Evolutionary conservation across 2,113 vertebrate species (phyloP).

Genomic region (Clarias macrocephalus): DNA sequence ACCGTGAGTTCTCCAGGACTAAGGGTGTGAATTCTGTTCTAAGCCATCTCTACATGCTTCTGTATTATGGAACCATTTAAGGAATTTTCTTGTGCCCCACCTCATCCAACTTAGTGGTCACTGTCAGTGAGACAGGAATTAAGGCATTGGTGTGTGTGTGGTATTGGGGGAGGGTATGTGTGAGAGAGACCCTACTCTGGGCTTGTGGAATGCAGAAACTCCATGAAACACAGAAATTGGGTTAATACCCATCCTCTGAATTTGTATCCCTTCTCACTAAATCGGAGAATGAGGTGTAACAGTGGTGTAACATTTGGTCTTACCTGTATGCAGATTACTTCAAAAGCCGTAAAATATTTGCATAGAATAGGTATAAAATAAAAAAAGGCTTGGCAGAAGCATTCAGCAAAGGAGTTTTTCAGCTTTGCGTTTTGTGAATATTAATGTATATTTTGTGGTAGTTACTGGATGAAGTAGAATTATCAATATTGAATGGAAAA

Average conservation of each 20-base stretch:
- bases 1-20: neutral
- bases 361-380: neutral
- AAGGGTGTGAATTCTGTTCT: neutral
- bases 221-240: conserved; percentile 52
- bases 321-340: neutral
- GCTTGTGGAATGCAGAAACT: conserved; percentile 23
- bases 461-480: neutral
- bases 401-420: neutral
- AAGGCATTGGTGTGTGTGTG: conserved; percentile 65
- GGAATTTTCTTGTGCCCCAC: conserved; percentile 69
- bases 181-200: neutral
- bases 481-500: neutral
- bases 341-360: too few species aligned
- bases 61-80: conserved; percentile 69
- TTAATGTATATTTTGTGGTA: neutral
- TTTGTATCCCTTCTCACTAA: neutral
- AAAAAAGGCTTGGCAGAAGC: neutral
- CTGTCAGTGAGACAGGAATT: conserved; percentile 60
- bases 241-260: neutral
- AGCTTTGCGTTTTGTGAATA: neutral
- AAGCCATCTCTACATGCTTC: conserved; percentile 31
- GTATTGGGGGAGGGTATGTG: conserved; percentile 60
- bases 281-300: neutral
- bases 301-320: neutral
- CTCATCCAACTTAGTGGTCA: conserved; percentile 64